phyloP scores from a whole-genome alignment of 2,888 invertebrate genomes.

The Diplazon laetatorius region DNA sequence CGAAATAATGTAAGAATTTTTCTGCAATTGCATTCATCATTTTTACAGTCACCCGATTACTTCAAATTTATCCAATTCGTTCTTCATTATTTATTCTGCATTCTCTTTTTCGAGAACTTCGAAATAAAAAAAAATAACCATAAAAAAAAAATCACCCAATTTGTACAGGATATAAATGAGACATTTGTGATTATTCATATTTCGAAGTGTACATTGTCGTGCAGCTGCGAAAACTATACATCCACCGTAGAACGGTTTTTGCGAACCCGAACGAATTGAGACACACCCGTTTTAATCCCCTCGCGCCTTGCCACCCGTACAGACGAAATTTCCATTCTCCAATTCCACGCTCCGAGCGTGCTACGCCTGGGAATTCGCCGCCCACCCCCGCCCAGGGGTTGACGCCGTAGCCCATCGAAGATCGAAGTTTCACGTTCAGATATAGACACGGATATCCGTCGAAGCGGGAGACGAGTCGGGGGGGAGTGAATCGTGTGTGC shows the following conservation, averaged over 20 bases:
- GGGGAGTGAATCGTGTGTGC: slow-evolving; percentile 80
- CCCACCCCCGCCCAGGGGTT: slow-evolving; percentile 57
- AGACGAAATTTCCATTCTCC: slow-evolving; percentile 61
- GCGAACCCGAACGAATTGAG: slow-evolving; percentile 7
- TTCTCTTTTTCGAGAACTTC: background rate
- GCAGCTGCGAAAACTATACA: slow-evolving; percentile 59
- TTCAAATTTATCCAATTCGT: too few species aligned
- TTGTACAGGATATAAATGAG: background rate
- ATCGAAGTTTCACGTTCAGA: slow-evolving; percentile 71
- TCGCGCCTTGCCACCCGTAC: slow-evolving; percentile 20
- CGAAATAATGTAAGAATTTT: too few species aligned
- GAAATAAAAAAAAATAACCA: background rate
- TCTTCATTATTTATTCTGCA: too few species aligned
- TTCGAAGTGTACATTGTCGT: slow-evolving; percentile 35
- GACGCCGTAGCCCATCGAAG: slow-evolving; percentile 66
- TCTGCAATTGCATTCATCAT: too few species aligned
- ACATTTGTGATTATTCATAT: slow-evolving; percentile 3
- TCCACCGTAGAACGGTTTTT: background rate
- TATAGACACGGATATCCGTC: slow-evolving; percentile 48
- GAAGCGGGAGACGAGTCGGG: slow-evolving; percentile 51
- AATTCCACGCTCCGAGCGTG: slow-evolving; percentile 55
- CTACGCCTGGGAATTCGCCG: slow-evolving; percentile 31
- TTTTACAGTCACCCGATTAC: too few species aligned
- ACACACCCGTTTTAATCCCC: slow-evolving; percentile 38
- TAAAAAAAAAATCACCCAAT: too few species aligned